Percentiles rank a stretch among this genome's conserved stretches.
phyloP scores from a whole-genome alignment of 1,140 invertebrate genomes.

The Lucilia sericata region DNA sequence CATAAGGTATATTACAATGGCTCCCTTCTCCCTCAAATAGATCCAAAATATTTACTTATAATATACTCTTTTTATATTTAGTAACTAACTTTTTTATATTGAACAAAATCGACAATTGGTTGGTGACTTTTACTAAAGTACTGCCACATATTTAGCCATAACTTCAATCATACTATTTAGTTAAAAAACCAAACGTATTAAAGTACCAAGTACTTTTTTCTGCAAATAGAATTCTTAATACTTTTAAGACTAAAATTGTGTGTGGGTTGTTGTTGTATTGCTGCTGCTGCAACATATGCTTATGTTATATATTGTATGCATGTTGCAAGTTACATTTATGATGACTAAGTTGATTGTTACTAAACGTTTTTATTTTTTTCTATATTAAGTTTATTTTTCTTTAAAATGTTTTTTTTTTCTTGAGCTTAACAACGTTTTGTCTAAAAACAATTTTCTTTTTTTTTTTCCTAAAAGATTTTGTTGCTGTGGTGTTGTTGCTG shows the following conservation, averaged over 20 bases:
- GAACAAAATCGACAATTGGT: not conserved
- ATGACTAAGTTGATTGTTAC: constrained; percentile 20
- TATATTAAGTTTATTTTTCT: not conserved
- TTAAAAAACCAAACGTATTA: not conserved
- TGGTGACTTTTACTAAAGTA: not conserved
- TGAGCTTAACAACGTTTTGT: not conserved
- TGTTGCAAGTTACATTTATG: constrained; percentile 21
- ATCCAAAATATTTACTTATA: not conserved
- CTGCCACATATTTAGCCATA: not conserved
- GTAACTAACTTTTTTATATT: not conserved
- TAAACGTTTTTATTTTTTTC: not conserved
- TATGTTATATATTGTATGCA: not conserved
- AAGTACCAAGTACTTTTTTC: not conserved
- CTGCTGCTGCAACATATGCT: not conserved
- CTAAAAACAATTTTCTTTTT: not conserved
- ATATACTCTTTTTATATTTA: not conserved
- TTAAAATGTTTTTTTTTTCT: not conserved
- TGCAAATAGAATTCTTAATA: not conserved
- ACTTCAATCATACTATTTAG: not conserved
- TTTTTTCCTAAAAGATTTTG: not conserved
- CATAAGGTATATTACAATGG: not conserved
- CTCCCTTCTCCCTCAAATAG: not conserved
- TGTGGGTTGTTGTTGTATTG: not conserved
- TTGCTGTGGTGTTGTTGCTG: too few relatives aligned
- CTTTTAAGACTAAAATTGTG: not conserved